These are phyloP conservation scores for Hippocampus guttulatus DNA, from an alignment of 2,113 vertebrate species.

Conservation along the genomic window DNA sequence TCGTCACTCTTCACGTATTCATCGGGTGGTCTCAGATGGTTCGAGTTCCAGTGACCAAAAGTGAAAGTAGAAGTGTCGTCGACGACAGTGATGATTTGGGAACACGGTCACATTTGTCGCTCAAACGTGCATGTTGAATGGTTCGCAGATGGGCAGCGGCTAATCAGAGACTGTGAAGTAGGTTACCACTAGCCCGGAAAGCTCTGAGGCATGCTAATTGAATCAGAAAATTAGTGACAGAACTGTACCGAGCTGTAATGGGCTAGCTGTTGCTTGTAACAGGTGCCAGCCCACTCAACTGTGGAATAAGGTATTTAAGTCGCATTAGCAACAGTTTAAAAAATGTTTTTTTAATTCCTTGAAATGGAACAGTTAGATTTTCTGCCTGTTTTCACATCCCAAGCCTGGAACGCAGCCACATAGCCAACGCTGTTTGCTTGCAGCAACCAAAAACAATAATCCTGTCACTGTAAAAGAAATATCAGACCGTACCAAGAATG, in stretches of 20 bases:
- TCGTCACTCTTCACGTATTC: background rate
- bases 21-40: background rate
- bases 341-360: conserved; percentile 97
- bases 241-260: conserved; percentile 85
- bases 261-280: conserved; percentile 94
- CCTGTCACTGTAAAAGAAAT: conserved; percentile 17
- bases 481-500: conserved; percentile 10
- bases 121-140: conserved; percentile 84
- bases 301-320: conserved; percentile 99
- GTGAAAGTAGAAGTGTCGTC: background rate
- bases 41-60: conserved; percentile 8
- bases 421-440: conserved; percentile 34
- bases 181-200: conserved; percentile 99
- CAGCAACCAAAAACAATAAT: conserved; percentile 39
- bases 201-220: conserved; percentile 99
- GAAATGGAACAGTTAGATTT: conserved; percentile 98
- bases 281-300: conserved; percentile 99
- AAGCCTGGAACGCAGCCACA: conserved; percentile 74
- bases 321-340: conserved; percentile 93
- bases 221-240: conserved; percentile 99
- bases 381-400: conserved; percentile 92
- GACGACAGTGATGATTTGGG: conserved; percentile 54
- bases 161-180: conserved; percentile 99
- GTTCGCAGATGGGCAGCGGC: conserved; percentile 99
- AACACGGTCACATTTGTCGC: conserved; percentile 89